A percentile compares a stretch with the other conserved stretches of the same genome.
Evolutionary conservation across 1,140 invertebrate genomes (phyloP).

Genomic region (Cotesia vestalis): DNA sequence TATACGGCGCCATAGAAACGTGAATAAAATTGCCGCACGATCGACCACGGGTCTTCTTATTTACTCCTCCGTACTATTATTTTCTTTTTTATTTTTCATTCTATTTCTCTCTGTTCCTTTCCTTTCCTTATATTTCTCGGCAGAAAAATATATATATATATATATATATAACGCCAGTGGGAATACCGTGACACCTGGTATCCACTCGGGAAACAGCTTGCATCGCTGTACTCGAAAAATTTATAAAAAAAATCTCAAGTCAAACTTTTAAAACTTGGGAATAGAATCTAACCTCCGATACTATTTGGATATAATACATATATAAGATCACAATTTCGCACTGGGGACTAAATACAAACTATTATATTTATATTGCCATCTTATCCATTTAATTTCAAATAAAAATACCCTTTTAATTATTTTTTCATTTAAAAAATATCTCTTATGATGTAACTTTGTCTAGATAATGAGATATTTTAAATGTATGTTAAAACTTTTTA

Average conservation of each 20-base stretch:
- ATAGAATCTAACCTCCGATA: not conserved
- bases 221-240: not conserved
- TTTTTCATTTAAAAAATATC: too few relatives aligned
- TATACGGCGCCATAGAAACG: constrained; percentile 2
- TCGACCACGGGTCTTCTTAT: constrained; percentile 25
- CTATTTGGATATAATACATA: too few relatives aligned
- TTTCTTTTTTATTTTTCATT: not conserved
- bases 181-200: constrained; percentile 26
- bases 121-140: not conserved
- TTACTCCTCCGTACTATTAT: not conserved
- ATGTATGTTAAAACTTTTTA: too few relatives aligned
- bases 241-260: constrained; percentile 24
- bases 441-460: too few relatives aligned
- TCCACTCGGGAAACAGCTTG: constrained; percentile 19
- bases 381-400: too few relatives aligned
- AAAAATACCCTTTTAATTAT: too few relatives aligned
- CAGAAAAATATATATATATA: not conserved
- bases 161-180: not conserved
- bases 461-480: too few relatives aligned
- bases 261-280: constrained; percentile 25
- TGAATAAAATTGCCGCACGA: constrained; percentile 30
- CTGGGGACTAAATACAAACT: too few relatives aligned
- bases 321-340: too few relatives aligned
- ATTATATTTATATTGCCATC: too few relatives aligned
- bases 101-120: not conserved